Percentiles rank a stretch among this genome's conserved stretches.
These are phyloP conservation scores for Drosophila azteca DNA, from an alignment of 1,140 invertebrate genomes.

Conservation along the genomic window DNA sequence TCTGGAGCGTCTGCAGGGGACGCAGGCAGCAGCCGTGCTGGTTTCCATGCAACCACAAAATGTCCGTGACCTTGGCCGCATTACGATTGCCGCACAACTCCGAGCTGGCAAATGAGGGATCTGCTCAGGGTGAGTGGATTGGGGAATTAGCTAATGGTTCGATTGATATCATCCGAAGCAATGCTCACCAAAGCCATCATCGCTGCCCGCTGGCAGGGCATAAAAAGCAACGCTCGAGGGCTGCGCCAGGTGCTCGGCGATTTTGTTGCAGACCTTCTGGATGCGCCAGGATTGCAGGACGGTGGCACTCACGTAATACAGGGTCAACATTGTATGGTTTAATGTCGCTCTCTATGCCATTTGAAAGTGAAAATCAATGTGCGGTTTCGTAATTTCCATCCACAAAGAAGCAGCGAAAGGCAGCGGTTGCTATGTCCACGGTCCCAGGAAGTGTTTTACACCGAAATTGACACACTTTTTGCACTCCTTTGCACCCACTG, in stretches of 20 bases:
- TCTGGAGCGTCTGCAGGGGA: slow-evolving; percentile 83
- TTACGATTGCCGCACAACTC: slow-evolving; percentile 84
- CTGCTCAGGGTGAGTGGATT: slow-evolving; percentile 11
- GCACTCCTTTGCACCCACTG: slow-evolving; percentile 44
- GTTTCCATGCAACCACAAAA: slow-evolving; percentile 85
- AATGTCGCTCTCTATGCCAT: slow-evolving; percentile 27
- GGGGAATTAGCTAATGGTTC: not conserved
- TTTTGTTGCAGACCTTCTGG: slow-evolving; percentile 84
- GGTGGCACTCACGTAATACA: slow-evolving; percentile 88
- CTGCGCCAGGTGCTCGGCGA: slow-evolving; percentile 83
- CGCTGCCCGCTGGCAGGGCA: slow-evolving; percentile 74
- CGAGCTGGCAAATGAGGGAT: slow-evolving; percentile 84
- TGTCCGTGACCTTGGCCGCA: slow-evolving; percentile 85
- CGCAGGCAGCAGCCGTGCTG: slow-evolving; percentile 85
- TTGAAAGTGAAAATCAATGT: slow-evolving; percentile 62
- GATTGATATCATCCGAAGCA: not conserved
- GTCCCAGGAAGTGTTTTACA: slow-evolving; percentile 42
- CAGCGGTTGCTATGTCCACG: slow-evolving; percentile 49
- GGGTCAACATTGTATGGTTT: slow-evolving; percentile 84
- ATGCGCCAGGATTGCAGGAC: slow-evolving; percentile 88
- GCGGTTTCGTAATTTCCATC: slow-evolving; percentile 63
- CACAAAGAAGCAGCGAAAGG: slow-evolving; percentile 29
- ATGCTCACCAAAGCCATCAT: slow-evolving; percentile 76
- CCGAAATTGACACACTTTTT: slow-evolving; percentile 70
- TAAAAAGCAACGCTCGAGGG: slow-evolving; percentile 78